These are phyloP conservation scores for Leptinotarsa lineolata DNA, from an alignment of 1,140 invertebrate genomes.

Conservation along the genomic window DNA sequence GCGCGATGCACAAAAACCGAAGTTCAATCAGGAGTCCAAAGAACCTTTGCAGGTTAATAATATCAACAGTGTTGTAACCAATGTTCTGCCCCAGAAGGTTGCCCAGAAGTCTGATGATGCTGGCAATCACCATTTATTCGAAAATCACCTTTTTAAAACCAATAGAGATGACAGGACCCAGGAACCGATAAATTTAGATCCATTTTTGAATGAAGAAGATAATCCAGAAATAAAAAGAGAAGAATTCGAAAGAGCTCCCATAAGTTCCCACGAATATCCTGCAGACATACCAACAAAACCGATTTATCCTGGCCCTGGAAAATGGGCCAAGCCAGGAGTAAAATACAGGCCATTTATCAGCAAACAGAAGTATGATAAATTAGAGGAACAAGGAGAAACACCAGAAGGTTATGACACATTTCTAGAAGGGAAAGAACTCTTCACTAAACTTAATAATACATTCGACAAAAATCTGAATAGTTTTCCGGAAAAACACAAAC, in stretches of 20 bases:
- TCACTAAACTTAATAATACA: slow-evolving; percentile 37
- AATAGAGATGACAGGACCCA: slow-evolving; percentile 45
- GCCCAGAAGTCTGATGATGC: no score
- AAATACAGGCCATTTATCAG: slow-evolving; percentile 50
- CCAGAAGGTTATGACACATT: slow-evolving; percentile 51
- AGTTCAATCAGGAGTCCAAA: no score
- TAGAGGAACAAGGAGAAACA: slow-evolving; percentile 35
- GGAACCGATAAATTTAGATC: slow-evolving; percentile 29
- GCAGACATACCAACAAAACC: slow-evolving; percentile 57
- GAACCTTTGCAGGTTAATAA: no score
- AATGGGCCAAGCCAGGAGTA: slow-evolving; percentile 58
- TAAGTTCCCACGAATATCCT: slow-evolving; percentile 41
- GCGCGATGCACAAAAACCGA: no score
- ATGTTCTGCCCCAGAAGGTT: no score
- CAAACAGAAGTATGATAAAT: slow-evolving; percentile 35
- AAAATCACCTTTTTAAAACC: slow-evolving; percentile 32
- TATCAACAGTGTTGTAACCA: no score
- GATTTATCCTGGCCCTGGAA: slow-evolving; percentile 58
- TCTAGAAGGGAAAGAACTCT: slow-evolving; percentile 39
- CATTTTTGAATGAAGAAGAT: neutral
- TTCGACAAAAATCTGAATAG: slow-evolving; percentile 31
- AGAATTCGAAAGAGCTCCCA: slow-evolving; percentile 28
- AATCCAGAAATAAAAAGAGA: slow-evolving; percentile 22
- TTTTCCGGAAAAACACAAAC: slow-evolving; percentile 31
- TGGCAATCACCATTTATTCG: neutral